Evolutionary conservation across 1,140 invertebrate species (phyloP).

Genomic region (Megathymus violae): DNA sequence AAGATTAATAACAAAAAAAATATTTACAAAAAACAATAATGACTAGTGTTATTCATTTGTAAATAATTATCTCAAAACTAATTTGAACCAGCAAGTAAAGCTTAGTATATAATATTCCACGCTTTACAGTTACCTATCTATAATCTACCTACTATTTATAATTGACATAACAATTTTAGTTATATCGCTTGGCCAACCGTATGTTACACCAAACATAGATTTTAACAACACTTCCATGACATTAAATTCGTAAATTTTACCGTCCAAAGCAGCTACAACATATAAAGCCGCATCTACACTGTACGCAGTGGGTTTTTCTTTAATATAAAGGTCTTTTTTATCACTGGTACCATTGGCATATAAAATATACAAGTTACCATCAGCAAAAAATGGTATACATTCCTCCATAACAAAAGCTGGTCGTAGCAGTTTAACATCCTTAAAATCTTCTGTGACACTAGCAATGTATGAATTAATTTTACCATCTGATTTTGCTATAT

Average conservation of each 20-base stretch:
- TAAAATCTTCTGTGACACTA: conserved; percentile 54
- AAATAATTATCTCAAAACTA: no score
- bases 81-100: no score
- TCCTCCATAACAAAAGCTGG: conserved; percentile 68
- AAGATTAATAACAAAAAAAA: no score
- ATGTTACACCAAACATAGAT: conserved; percentile 60
- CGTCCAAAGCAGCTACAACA: conserved; percentile 60
- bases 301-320: conserved; percentile 55
- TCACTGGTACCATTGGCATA: conserved; percentile 62
- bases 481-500: conserved; percentile 53
- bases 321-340: conserved; percentile 59
- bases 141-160: conserved; percentile 50
- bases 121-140: conserved; percentile 35
- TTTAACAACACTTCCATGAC: conserved; percentile 61
- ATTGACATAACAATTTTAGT: conserved; percentile 64
- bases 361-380: conserved; percentile 58
- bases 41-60: background rate
- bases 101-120: conserved; percentile 32
- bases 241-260: conserved; percentile 71
- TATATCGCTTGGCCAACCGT: conserved; percentile 53
- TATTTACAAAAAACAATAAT: no score
- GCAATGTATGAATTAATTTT: conserved; percentile 42
- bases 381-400: conserved; percentile 62
- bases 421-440: conserved; percentile 53
- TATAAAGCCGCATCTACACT: conserved; percentile 69